Evolutionary conservation across 2,113 vertebrate genomes (phyloP).

Genomic region (Pelusios castaneus): DNA sequence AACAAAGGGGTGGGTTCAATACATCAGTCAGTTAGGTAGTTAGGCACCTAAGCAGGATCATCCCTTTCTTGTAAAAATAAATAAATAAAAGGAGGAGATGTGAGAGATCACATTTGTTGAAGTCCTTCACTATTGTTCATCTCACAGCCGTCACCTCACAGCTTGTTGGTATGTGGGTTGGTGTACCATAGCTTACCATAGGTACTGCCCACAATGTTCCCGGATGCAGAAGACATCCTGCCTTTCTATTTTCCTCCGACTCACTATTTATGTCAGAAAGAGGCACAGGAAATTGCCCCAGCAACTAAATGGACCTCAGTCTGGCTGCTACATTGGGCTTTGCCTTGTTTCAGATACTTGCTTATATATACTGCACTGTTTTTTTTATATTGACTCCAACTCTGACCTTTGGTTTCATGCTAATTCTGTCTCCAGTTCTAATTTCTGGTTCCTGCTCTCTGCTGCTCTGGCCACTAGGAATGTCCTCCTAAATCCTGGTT

Average conservation of each 20-base stretch:
- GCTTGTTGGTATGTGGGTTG: background rate
- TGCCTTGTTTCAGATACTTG: background rate
- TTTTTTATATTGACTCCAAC: background rate
- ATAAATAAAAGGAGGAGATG: background rate
- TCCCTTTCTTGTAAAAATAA: background rate
- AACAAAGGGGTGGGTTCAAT: background rate
- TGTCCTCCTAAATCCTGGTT: background rate
- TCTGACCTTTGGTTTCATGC: background rate
- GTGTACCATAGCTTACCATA: background rate
- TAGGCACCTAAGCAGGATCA: background rate
- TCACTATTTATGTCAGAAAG: background rate
- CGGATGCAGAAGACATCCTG: background rate
- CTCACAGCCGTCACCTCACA: background rate
- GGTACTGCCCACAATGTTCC: background rate
- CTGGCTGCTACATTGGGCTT: background rate
- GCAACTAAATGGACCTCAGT: background rate
- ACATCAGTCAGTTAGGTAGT: background rate
- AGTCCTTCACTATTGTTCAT: background rate
- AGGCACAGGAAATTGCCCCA: background rate
- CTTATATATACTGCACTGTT: too few species aligned
- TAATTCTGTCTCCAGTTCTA: background rate
- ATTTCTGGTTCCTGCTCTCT: background rate
- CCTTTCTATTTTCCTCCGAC: background rate
- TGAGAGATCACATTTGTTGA: background rate
- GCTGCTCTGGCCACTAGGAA: background rate